Evolutionary conservation across 2,113 vertebrate genomes (phyloP).

Genomic region (Neolamprologus sp.): DNA sequence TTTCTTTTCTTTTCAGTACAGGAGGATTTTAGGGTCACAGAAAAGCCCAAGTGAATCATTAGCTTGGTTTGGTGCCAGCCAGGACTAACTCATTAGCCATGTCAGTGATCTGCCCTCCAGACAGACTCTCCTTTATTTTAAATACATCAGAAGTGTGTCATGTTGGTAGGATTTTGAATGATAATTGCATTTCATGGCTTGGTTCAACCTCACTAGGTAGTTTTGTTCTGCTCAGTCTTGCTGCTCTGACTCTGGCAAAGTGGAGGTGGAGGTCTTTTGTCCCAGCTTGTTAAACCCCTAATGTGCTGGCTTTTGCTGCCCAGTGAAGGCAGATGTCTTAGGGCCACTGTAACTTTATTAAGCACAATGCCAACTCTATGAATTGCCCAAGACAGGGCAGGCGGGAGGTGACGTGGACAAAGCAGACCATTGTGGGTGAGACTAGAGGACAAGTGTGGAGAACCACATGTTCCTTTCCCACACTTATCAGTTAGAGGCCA

Average conservation of each 20-base stretch:
- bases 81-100: constrained; percentile 40
- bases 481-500: constrained; percentile 62
- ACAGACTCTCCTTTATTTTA: constrained; percentile 31
- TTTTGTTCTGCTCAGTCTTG: not conserved
- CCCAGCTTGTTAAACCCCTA: constrained; percentile 15
- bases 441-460: constrained; percentile 26
- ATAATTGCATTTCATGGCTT: constrained; percentile 35
- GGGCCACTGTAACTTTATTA: constrained; percentile 66
- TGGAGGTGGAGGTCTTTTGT: constrained; percentile 32
- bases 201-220: constrained; percentile 9
- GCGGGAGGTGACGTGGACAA: constrained; percentile 60
- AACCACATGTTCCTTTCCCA: constrained; percentile 70
- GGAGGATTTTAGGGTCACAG: constrained; percentile 9
- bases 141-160: constrained; percentile 29
- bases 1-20: not conserved
- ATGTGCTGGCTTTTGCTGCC: constrained; percentile 24
- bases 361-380: constrained; percentile 71
- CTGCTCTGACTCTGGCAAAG: constrained; percentile 4
- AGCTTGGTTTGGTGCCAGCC: constrained; percentile 42
- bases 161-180: constrained; percentile 11
- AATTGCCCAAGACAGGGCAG: constrained; percentile 29
- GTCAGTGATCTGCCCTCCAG: constrained; percentile 45
- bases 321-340: constrained; percentile 53
- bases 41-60: constrained; percentile 38
- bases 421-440: constrained; percentile 51